Evolutionary conservation across 1,140 invertebrate species (phyloP), one percentile per base, ranked within the genome.

Genomic region (Rhopalosiphum maidis): DNA sequence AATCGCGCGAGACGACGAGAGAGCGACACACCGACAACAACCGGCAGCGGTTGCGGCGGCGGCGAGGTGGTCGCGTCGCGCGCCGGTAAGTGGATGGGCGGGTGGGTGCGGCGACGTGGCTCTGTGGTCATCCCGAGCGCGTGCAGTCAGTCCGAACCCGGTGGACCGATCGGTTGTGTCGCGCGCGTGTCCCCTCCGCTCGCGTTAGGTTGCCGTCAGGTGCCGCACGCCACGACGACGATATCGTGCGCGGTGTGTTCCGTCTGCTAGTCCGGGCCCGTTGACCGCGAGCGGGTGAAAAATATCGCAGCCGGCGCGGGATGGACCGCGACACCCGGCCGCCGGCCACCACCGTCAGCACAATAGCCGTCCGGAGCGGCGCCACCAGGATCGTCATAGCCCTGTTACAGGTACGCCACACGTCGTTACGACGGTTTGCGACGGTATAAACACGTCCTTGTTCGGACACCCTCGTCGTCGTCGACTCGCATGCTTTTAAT

Each of bases 281-380:
- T n/a, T n/a, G 18, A n/a, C 60, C 60, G 60, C 60, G 60, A 77
- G 4, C 60, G 60, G 30, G 30, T n/a, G 60, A 15, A 77, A 77
- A n/a, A n/a, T 30, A 18, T n/a, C 60, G 60, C 60, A 41, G 90
- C 25, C 54, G 91, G 82, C 89, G 60, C 89, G 94, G 93, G 23
- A 93, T 55, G 87, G 93, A 91, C 90, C 88, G 82, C 41, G 91
- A 91, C 54, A n/a, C 85, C 23, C 86, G 82, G 77, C 87, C 88
- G 68, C 77, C 91, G 68, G 93, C 94, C 87, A 99, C 98, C 48
- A 98, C 98, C 94, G 97, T 99, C 94, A 98, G 98, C 95, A 99
- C 98, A 35, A 98, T 99, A 94, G 98, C 98, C 30, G 97, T 99
- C 55, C 97, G 98, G 95, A 98, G 98, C 95, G 98, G 98, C 94